Base-by-base conservation (phyloP, 2,888 invertebrate species). In the Agrochola macilenta region DNA sequence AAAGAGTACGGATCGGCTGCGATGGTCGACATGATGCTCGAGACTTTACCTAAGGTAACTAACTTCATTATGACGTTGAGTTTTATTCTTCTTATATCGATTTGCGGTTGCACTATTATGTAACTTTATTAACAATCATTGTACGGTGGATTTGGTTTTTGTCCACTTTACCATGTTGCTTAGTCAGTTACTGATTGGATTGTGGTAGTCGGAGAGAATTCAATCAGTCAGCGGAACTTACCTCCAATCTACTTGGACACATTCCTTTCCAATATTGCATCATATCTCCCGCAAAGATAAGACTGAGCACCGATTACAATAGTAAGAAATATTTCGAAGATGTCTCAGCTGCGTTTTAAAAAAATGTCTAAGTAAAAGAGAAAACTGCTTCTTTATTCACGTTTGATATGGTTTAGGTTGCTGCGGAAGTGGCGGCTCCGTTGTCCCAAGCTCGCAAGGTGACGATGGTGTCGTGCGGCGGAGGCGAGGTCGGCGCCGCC, bases 381-480 rank as follows among this genome's bases (percentile, higher is more conserved):
- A 26, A 39, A 66, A 61, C 26, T 26, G 12, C 43, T 43, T 26
- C 7, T 72, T 39, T 49, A 23, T 46, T 58, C 43, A 8, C 26
- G 3, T 35, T 54, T 61, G 12, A 17, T 35, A 23, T 26, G 46
- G 71, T 90, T 11, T 90, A 99, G 99, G 97, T 99, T 92, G 99
- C 99, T 43, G 99, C 99, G 49, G 99, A 99, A 96, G 98, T 99
- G 65, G 99, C 99, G 58, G 99, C 99, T 46, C 99, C 99, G 11
- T 95, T 99, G 87, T 98, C 99, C 0, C 99, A 99, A 94, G 98
- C 99, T 12, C 99, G 99, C 94, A 99, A 99, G 95, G 98, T 99
- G 84, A 99, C 99, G 11, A 99, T 99, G 99, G 98, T 99, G 30
- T 99, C 99, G 1, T 98, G 98, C 89, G 99, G 99, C 52, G 97